A percentile compares a stretch with the other conserved stretches of the same genome.
These are phyloP conservation scores for Craterocephalus amniculus DNA, from an alignment of 2,797 vertebrate species.

Conservation along the genomic window DNA sequence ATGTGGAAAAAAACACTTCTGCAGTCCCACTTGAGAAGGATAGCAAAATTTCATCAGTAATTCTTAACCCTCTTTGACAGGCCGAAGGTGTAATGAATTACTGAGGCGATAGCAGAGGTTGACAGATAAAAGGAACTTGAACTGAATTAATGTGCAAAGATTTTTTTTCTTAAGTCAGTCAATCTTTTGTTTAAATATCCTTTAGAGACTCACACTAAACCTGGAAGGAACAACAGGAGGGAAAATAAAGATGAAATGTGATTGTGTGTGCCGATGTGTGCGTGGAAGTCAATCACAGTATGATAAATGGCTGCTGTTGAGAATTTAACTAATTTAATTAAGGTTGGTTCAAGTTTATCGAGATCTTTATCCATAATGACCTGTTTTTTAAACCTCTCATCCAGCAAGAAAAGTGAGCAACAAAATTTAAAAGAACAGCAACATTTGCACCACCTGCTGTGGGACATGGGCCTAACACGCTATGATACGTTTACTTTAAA, in stretches of 20 bases:
- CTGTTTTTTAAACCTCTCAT: background rate
- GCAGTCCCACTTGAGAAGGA: constrained; percentile 28
- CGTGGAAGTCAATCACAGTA: background rate
- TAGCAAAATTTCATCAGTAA: constrained; percentile 37
- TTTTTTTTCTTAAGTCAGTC: constrained; percentile 14
- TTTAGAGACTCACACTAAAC: constrained; percentile 1
- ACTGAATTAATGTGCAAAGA: constrained; percentile 35
- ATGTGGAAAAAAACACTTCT: constrained; percentile 24
- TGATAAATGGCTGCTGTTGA: constrained; percentile 31
- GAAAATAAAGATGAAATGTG: constrained; percentile 4
- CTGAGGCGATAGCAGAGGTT: constrained; percentile 39
- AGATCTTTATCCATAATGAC: constrained; percentile 1
- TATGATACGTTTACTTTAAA: background rate
- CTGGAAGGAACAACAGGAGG: background rate
- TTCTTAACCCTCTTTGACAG: constrained; percentile 45
- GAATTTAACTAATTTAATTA: constrained; percentile 18
- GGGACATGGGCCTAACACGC: background rate
- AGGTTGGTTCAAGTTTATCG: constrained; percentile 2
- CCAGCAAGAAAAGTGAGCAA: background rate
- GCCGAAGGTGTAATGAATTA: constrained; percentile 51
- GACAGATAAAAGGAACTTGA: constrained; percentile 51
- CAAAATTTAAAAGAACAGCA: constrained; percentile 4
- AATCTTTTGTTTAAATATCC: constrained; percentile 27
- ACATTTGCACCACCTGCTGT: constrained; percentile 26
- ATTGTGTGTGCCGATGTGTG: background rate